phyloP scores from a whole-genome alignment of 2,113 vertebrate species.

The Sphaerodactylus townsendi region DNA sequence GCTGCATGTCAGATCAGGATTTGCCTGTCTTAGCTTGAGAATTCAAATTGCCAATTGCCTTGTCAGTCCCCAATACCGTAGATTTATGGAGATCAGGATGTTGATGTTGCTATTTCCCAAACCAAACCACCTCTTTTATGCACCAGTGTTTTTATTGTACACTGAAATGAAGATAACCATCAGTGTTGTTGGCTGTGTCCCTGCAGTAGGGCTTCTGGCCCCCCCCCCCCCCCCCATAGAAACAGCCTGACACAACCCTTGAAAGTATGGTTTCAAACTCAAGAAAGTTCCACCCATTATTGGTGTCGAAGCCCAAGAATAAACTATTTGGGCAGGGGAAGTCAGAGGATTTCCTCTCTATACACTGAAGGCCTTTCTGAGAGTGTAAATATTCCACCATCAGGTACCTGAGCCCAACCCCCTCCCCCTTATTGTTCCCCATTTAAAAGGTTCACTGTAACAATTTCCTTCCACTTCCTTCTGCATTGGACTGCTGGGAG shows the following conservation, averaged over 20 bases:
- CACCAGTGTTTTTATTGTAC: neutral
- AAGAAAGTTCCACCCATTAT: neutral
- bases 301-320: neutral
- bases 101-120: neutral
- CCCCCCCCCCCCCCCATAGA: neutral
- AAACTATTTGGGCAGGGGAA: neutral
- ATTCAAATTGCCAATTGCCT: neutral
- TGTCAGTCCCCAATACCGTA: fast-evolving
- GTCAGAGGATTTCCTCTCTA: neutral
- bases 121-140: neutral
- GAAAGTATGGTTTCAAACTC: neutral
- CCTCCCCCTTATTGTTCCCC: neutral
- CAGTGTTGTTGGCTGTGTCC: neutral
- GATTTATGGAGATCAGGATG: neutral
- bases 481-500: neutral
- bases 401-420: neutral
- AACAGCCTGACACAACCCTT: neutral
- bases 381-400: neutral
- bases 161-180: neutral
- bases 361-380: neutral
- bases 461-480: neutral
- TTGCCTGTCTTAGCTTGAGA: neutral
- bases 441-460: neutral
- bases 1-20: neutral
- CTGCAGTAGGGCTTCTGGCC: neutral